Evolutionary conservation across 2,888 invertebrate species (phyloP).

Genomic region (Ctena decussata): DNA sequence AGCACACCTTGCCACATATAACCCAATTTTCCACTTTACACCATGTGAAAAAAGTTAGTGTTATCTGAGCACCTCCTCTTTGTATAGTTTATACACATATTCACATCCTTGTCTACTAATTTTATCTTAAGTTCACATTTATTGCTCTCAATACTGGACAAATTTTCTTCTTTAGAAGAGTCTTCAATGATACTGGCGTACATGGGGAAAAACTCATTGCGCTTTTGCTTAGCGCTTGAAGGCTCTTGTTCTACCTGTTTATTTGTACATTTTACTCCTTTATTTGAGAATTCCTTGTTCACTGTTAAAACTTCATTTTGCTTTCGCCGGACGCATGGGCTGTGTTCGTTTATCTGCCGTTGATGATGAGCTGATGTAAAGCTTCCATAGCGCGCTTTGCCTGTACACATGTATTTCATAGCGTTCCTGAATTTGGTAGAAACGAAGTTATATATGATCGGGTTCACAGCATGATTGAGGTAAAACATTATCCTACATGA

Average conservation of each 20-base stretch:
- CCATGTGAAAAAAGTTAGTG: no score
- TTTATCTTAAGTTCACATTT: not conserved
- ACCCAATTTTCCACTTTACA: no score
- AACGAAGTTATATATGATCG: no score
- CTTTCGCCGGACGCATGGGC: not conserved
- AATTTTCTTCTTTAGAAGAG: not conserved
- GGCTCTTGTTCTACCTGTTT: not conserved
- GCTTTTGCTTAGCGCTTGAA: constrained; percentile 19
- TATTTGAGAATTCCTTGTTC: constrained; percentile 16
- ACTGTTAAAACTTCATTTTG: constrained; percentile 1
- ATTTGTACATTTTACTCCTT: not conserved
- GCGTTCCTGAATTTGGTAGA: constrained; percentile 83
- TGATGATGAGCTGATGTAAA: constrained; percentile 5
- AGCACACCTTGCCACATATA: no score
- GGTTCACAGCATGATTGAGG: constrained; percentile 61
- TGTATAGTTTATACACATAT: constrained; percentile 1
- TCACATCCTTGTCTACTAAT: constrained; percentile 1
- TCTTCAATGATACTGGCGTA: constrained; percentile 24
- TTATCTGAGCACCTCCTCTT: no score
- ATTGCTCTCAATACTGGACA: not conserved
- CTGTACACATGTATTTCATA: constrained; percentile 22
- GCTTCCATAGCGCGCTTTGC: constrained; percentile 13
- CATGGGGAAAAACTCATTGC: constrained; percentile 58
- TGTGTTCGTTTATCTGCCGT: not conserved
- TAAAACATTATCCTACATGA: constrained; percentile 79